Evolutionary conservation across 2,888 invertebrate genomes (phyloP).

Genomic region (Mamestra brassicae): DNA sequence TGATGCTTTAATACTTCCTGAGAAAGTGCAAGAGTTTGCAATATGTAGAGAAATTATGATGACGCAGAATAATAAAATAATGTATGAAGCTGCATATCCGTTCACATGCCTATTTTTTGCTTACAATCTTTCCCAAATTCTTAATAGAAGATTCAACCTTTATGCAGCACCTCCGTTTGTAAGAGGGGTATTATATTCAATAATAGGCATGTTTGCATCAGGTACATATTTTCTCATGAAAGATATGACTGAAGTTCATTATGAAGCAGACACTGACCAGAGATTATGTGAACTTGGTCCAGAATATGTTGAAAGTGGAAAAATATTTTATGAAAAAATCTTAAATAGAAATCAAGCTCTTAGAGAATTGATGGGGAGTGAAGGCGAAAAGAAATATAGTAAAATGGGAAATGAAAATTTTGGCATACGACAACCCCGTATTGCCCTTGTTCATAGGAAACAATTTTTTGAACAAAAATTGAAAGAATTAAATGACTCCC

Average conservation of each 20-base stretch:
- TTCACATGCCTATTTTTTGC: constrained; percentile 85
- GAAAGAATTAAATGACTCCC: constrained; percentile 73
- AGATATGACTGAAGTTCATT: constrained; percentile 92
- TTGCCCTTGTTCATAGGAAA: constrained; percentile 93
- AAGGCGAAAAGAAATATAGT: constrained; percentile 92
- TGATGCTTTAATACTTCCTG: constrained; percentile 93
- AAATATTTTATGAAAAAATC: constrained; percentile 94
- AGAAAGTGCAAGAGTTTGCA: constrained; percentile 95
- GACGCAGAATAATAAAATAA: constrained; percentile 90
- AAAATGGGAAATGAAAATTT: constrained; percentile 93
- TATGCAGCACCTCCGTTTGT: constrained; percentile 88
- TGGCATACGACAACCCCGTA: constrained; percentile 92
- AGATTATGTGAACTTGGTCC: constrained; percentile 91
- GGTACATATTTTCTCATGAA: constrained; percentile 92
- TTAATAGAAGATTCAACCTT: constrained; percentile 91
- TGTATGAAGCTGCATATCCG: constrained; percentile 90
- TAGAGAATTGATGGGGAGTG: constrained; percentile 91
- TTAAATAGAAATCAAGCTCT: constrained; percentile 94
- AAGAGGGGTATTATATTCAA: constrained; percentile 87
- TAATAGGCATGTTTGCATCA: constrained; percentile 90
- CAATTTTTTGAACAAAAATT: constrained; percentile 91
- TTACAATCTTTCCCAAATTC: constrained; percentile 87
- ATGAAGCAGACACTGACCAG: constrained; percentile 92
- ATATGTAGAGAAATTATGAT: constrained; percentile 94
- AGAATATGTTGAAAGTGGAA: constrained; percentile 93